phyloP scores from a whole-genome alignment of 2,797 vertebrate species.

The Linurgus olivaceus region DNA sequence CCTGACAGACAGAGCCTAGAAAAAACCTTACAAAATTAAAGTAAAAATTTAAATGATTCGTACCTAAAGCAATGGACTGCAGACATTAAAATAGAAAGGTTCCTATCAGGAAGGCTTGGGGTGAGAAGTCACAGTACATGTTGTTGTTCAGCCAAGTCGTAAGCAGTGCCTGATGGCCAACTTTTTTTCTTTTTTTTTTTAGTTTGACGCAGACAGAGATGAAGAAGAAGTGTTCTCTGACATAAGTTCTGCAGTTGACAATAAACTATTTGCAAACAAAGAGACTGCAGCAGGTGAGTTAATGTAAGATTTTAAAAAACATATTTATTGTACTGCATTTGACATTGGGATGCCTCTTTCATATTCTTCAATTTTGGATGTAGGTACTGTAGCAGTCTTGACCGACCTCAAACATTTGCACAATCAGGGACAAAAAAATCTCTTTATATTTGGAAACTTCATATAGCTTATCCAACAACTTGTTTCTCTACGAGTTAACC shows the following conservation, averaged over 20 bases:
- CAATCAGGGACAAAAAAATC: neutral
- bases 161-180: neutral
- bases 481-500: neutral
- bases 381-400: neutral
- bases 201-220: constrained; percentile 94
- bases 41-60: neutral
- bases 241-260: constrained; percentile 92
- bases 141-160: neutral
- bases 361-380: neutral
- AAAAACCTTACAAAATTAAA: neutral
- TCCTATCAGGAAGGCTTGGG: neutral
- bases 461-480: neutral
- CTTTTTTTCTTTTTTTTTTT: neutral
- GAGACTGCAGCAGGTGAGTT: constrained; percentile 86
- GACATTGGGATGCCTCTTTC: neutral
- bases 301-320: neutral
- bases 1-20: neutral
- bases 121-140: neutral
- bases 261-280: constrained; percentile 89
- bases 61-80: neutral
- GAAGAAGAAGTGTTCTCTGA: constrained; percentile 96
- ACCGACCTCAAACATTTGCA: neutral
- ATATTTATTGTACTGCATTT: neutral
- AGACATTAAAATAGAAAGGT: neutral
- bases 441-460: neutral